Percentiles rank a stretch among this genome's conserved stretches.
phyloP scores from a whole-genome alignment of 1,140 invertebrate species.

The Zophobas morio region DNA sequence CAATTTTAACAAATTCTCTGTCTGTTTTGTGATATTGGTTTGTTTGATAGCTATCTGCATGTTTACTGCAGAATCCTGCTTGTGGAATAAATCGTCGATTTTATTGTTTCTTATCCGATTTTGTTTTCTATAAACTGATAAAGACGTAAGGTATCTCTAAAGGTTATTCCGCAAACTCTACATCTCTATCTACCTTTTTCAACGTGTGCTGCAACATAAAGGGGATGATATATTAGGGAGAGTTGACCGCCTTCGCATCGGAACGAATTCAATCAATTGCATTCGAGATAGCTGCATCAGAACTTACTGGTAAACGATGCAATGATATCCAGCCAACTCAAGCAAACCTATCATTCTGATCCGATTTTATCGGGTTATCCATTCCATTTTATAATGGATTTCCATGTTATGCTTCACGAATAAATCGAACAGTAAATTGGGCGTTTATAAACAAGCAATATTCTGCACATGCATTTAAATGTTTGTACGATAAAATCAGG shows the following conservation, averaged over 20 bases:
- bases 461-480: too few species aligned
- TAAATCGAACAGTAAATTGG: not conserved
- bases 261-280: conserved; percentile 39
- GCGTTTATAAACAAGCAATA: too few species aligned
- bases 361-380: conserved; percentile 14
- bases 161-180: conserved; percentile 1
- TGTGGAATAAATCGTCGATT: conserved; percentile 16
- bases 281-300: conserved; percentile 15
- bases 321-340: conserved; percentile 4
- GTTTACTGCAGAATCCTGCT: conserved; percentile 4
- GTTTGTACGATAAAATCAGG: too few species aligned
- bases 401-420: not conserved
- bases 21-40: too few species aligned
- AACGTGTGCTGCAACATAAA: conserved; percentile 33
- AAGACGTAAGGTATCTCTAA: conserved; percentile 27
- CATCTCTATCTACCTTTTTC: conserved; percentile 31
- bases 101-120: conserved; percentile 21
- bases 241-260: conserved; percentile 22
- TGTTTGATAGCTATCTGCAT: not conserved
- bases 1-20: too few species aligned
- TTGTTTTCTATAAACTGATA: conserved; percentile 7
- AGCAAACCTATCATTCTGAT: conserved; percentile 24
- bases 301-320: conserved; percentile 9
- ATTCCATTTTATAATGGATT: not conserved
- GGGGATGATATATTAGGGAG: conserved; percentile 20